Base-by-base conservation (phyloP, 1,140 invertebrate genomes). In the Nylanderia fulva region DNA sequence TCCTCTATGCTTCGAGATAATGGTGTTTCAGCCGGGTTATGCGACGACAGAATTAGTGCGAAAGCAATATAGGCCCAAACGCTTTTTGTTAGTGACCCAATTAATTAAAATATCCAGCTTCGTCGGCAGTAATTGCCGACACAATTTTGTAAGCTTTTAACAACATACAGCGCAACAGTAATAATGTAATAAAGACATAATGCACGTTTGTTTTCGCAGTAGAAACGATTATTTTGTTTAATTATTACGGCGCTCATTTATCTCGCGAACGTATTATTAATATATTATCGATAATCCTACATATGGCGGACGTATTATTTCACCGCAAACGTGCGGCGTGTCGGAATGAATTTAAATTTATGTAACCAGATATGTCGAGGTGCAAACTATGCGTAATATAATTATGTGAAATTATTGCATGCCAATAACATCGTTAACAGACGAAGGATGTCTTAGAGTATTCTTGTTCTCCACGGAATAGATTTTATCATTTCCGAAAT, bases 61-160 rank as follows among this genome's bases (percentile, higher is more conserved):
- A 52, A 27, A 77, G 60, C 77, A 82, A 60, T 82, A 82, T 82
- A 71, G 66, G 36, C 77, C 42, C 52, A 72, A 82, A 82, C 77
- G 77, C 77, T 82, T 82, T 82, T 71, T 82, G 77, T 82, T 71
- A 72, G 77, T 82, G 77, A 82, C 77, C 77, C 52, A 82, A 82
- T 82, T 82, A 82, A 82, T 82, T 82, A 82, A 82, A 82, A 82
- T 82, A 71, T 82, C 36, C 77, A 72, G 66, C 36, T 42, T 21
- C 54, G 64, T 6, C 66, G 77, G 36, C 39, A 24, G 77, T 82
- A 82, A 82, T 82, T 82, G 77, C 66, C 56, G 77, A 39, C 77
- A 82, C 77, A 82, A 82, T 72, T 82, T 60, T 71, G 52, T 54
- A 71, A 82, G 77, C 77, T 82, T 82, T 82, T 71, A 82, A 60